A percentile compares a stretch with the other conserved stretches of the same genome.
Evolutionary conservation across 2,797 vertebrate genomes (phyloP).

Genomic region (Malurus splendens): DNA sequence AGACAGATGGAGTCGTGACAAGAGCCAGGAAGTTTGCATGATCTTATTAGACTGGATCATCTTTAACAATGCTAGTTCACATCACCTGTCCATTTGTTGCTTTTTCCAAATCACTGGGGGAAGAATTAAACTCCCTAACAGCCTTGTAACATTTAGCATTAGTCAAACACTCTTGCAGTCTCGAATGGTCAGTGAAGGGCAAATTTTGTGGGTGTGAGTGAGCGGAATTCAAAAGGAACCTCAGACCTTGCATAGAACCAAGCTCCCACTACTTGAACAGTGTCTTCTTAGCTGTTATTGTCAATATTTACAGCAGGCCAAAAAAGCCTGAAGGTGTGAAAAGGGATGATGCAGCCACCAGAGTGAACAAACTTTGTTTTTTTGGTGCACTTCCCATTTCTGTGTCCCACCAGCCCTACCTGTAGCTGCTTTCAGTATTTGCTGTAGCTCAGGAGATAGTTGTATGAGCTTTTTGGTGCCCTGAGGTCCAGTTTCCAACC

Average conservation of each 20-base stretch:
- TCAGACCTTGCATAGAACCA: rapidly evolving
- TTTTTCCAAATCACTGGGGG: neutral
- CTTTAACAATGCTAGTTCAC: neutral
- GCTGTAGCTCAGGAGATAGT: neutral
- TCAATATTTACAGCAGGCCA: neutral
- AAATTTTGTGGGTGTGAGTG: neutral
- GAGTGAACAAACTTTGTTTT: neutral
- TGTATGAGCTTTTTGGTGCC: neutral
- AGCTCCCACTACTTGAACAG: neutral
- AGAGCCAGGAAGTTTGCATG: neutral
- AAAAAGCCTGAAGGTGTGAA: neutral
- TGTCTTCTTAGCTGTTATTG: neutral
- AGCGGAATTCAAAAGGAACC: neutral
- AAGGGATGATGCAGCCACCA: neutral
- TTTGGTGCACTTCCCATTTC: neutral
- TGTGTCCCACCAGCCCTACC: neutral
- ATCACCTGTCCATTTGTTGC: neutral
- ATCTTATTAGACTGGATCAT: neutral
- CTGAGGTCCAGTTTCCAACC: neutral
- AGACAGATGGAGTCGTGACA: neutral
- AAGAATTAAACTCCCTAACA: neutral
- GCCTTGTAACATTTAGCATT: neutral
- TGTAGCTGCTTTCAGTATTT: neutral
- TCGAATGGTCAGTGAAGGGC: neutral
- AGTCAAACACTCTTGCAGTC: neutral